Evolutionary conservation across 1,140 invertebrate genomes (phyloP).

Genomic region (Solenopsis fugax): DNA sequence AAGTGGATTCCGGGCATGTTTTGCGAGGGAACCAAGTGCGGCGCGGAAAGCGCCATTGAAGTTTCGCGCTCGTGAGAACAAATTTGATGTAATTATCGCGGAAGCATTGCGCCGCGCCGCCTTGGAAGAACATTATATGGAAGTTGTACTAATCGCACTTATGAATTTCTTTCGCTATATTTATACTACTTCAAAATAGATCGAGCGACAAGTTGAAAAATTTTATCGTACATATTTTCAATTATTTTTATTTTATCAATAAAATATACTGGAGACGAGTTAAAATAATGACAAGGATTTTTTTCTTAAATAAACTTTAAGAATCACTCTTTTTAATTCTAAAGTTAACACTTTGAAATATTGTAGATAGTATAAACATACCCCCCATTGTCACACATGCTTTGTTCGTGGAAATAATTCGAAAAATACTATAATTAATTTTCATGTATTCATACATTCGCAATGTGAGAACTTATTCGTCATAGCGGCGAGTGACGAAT

Average conservation of each 20-base stretch:
- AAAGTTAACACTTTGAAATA: not conserved
- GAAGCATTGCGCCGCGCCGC: not conserved
- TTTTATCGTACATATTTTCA: not conserved
- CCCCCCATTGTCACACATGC: not conserved
- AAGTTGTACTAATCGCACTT: conserved; percentile 42
- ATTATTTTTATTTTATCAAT: not conserved
- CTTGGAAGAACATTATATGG: conserved; percentile 31
- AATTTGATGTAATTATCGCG: conserved; percentile 61
- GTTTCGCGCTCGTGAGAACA: conserved; percentile 59
- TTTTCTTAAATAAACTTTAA: not conserved
- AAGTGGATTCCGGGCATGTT: conserved; percentile 48
- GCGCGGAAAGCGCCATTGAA: conserved; percentile 15
- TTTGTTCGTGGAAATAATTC: conserved; percentile 3
- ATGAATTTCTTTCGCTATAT: conserved; percentile 8
- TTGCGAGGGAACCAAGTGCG: conserved; percentile 38
- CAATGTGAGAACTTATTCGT: conserved; percentile 36
- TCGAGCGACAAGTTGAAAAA: not conserved
- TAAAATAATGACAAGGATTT: not conserved
- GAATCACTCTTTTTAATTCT: not conserved
- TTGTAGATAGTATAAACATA: not conserved
- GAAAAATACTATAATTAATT: conserved; percentile 34
- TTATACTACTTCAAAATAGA: not conserved
- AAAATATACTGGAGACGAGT: not conserved
- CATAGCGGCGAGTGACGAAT: conserved; percentile 49
- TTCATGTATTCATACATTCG: conserved; percentile 10